Evolutionary conservation across 2,888 invertebrate genomes (phyloP).

Genomic region (Mayetiola destructor): DNA sequence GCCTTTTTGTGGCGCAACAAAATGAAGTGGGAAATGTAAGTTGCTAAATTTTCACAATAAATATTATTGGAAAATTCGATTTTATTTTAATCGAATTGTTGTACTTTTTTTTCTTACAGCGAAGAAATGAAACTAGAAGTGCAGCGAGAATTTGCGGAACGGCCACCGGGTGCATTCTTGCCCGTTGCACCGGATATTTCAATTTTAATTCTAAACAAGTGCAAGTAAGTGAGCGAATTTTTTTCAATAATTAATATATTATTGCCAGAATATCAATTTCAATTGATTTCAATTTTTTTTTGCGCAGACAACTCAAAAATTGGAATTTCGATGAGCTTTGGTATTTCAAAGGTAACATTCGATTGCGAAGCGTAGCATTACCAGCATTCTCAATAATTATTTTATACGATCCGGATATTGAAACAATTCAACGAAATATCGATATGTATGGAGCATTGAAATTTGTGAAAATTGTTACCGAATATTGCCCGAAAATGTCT

Average conservation of each 20-base stretch:
- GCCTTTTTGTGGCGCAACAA: not conserved
- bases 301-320: not conserved
- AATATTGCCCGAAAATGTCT: not conserved
- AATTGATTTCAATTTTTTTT: not conserved
- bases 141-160: not conserved
- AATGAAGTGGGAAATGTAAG: constrained; percentile 3
- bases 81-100: too few relatives aligned
- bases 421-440: not conserved
- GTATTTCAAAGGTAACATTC: not conserved
- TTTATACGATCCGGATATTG: not conserved
- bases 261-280: not conserved
- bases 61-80: too few relatives aligned
- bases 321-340: constrained; percentile 2
- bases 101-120: not conserved
- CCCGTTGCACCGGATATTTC: not conserved
- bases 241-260: not conserved
- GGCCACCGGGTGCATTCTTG: not conserved
- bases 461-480: not conserved
- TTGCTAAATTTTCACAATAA: too few relatives aligned
- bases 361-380: not conserved
- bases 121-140: not conserved
- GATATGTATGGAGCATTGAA: not conserved
- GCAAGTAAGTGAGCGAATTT: not conserved
- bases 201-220: not conserved
- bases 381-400: not conserved